phyloP scores from a whole-genome alignment of 2,797 vertebrate species.

The Rousettus madagascariensis region DNA sequence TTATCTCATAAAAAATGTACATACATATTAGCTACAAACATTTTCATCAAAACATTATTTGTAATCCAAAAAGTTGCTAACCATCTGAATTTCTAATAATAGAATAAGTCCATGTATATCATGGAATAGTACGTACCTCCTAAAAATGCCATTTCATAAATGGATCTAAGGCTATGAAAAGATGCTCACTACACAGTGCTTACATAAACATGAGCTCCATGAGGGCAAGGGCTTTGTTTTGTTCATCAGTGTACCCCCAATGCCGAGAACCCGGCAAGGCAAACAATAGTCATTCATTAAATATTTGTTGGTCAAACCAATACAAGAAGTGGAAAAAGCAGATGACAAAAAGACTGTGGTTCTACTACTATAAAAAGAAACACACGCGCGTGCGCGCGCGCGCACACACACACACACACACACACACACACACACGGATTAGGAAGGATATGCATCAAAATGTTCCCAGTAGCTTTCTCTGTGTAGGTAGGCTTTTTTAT shows the following conservation, averaged over 20 bases:
- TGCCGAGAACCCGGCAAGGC: not conserved
- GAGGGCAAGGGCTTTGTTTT: not conserved
- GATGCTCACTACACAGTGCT: not conserved
- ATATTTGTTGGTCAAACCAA: not conserved
- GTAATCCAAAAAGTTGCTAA: not conserved
- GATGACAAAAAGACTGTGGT: not conserved
- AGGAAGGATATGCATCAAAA: not conserved
- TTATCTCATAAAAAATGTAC: not conserved
- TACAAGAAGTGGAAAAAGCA: not conserved
- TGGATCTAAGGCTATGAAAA: not conserved
- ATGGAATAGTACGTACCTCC: not conserved
- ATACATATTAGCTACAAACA: constrained; percentile 12
- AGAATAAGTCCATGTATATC: not conserved
- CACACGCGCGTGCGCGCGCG: not conserved
- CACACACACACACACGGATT: not conserved
- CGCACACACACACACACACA: not conserved
- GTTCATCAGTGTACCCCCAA: not conserved
- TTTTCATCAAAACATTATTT: not conserved
- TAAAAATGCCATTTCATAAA: not conserved
- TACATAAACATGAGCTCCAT: not conserved
- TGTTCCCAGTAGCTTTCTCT: not conserved
- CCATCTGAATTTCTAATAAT: not conserved
- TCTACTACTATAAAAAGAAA: not conserved
- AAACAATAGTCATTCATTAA: not conserved
- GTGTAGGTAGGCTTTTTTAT: not conserved